Base-by-base conservation (phyloP, 1,140 invertebrate species). In the Nebria ingens region DNA sequence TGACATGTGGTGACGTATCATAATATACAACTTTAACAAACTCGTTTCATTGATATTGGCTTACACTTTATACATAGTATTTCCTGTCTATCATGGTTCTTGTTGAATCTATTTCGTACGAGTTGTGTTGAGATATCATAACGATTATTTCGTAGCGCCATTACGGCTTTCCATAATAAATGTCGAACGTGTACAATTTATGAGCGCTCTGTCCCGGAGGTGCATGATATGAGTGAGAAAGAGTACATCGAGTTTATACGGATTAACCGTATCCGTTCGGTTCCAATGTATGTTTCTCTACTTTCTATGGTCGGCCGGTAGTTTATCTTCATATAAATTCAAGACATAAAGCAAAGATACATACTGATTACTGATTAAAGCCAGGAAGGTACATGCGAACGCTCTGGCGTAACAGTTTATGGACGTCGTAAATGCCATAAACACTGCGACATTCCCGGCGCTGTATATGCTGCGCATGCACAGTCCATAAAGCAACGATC, bases 361-460 rank as follows among this genome's bases (percentile, higher is more conserved):
- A 66, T 66, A 66, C 63, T 66, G 64, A 65, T 65, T 65, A 64
- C 62, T 63, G 64, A 64, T 66, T 66, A 66, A 63, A 66, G 61
- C 59, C 58, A 54, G 57, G 59, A 58, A 59, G 63, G 56, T 56
- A 62, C 61, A 64, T 61, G 61, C 62, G 59, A 63, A 58, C 60
- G 56, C 56, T 61, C 60, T 58, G 40, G 40, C 40, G 59, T 62
- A 57, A 62, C 63, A 62, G 60, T 65, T 66, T 65, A 65, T 61
- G 58, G 57, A 51, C 56, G 58, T 62, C 63, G 65, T 66, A 63
- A 62, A 65, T 58, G 62, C 61, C 63, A 61, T 66, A 66, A 66
- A 66, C 64, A 65, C 62, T 51, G 53, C 51, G 59, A 61, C 62
- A 62, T 64, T 62, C 61, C 58, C 40, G 4, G 40, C 17, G 17